Evolutionary conservation across 2,888 invertebrate species (phyloP), one percentile per base, ranked within the genome.

Genomic region (Kuschelorhynchus macadamiae): DNA sequence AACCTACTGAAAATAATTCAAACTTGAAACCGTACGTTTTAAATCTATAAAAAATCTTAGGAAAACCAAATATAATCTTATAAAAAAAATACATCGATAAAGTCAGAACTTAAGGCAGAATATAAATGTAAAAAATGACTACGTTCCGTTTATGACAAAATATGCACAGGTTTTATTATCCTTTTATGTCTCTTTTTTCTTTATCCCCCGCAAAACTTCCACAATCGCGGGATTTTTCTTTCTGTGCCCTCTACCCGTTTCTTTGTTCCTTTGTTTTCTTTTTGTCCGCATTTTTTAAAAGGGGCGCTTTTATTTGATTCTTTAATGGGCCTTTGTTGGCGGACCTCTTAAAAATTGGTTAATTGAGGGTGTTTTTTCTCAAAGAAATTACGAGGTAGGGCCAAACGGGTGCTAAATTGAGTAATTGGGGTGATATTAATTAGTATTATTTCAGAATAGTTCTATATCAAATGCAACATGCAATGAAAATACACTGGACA

Each of bases 91-190:
- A n/a, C n/a, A n/a, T n/a, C n/a, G n/a, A n/a, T n/a, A n/a, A n/a
- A n/a, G n/a, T n/a, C n/a, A n/a, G n/a, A n/a, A n/a, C 25, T 25
- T 5, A 3, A 7, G 3, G 25, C 7, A 25, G 3, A 39, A 39
- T 39, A 39, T 39, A 11, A 39, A 39, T 9, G 3, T 39, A 39
- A 12, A 14, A 39, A 39, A 4, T 39, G 14, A 11, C n/a, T 2
- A 12, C 12, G 36, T 12, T n/a, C 55, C 42, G 41, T 11, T 41
- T 14, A 25, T 42, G 55, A 21, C 36, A 52, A 77, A 77, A 79
- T 77, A 77, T 74, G 77, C 75, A 74, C 75, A 70, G 72, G 72
- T 77, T 75, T 75, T 76, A 76, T 75, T 77, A 73, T 76, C 74
- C 75, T 73, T 75, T 76, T 75, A 76, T 74, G 71, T 65, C 49